Conservation (phyloP, 2,888 invertebrate species). For the Dryococelus australis region DNA sequence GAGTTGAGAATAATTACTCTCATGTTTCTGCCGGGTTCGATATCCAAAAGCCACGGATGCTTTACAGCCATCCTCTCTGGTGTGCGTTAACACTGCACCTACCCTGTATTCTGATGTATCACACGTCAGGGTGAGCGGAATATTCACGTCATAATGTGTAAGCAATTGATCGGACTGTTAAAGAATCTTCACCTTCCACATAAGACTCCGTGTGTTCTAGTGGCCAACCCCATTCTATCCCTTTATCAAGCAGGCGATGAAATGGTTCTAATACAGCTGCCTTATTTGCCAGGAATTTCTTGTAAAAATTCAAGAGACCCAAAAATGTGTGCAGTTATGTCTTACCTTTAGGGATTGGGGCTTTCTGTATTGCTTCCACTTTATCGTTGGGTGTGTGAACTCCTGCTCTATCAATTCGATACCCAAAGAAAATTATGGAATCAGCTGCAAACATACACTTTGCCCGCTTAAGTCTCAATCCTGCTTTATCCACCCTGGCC, state of each 20-base stretch:
- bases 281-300: background rate
- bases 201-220: background rate
- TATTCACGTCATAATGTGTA: background rate
- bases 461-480: no score
- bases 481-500: no score
- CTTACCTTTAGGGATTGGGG: background rate
- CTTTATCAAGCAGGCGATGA: background rate
- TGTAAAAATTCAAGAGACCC: background rate
- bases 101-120: background rate
- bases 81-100: background rate
- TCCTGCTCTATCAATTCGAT: no score
- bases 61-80: background rate
- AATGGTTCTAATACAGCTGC: background rate
- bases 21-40: background rate
- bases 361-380: no score
- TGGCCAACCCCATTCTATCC: background rate
- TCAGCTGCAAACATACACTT: no score
- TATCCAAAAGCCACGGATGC: background rate
- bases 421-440: no score
- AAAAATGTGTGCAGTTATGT: background rate
- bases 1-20: no score
- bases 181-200: background rate
- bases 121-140: background rate
- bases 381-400: no score
- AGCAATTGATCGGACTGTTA: background rate